Evolutionary conservation across 2,113 vertebrate genomes (phyloP).

Genomic region (Poicephalus meyeri): DNA sequence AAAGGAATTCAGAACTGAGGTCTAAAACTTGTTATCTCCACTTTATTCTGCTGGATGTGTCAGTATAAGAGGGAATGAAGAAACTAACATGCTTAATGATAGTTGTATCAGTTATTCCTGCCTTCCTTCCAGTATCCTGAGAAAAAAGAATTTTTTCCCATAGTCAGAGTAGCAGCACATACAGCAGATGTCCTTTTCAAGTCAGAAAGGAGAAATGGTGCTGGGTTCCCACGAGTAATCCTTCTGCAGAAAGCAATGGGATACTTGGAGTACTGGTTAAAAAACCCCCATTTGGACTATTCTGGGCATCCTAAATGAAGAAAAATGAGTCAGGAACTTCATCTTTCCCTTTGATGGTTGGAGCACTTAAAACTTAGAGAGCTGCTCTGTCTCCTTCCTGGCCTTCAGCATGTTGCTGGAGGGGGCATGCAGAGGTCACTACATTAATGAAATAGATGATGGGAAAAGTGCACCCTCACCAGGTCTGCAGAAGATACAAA

Average conservation of each 20-base stretch:
- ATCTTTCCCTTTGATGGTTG: background rate
- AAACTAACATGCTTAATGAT: background rate
- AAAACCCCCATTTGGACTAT: background rate
- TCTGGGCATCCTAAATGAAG: background rate
- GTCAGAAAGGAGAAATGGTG: background rate
- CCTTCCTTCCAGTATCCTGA: background rate
- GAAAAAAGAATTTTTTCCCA: background rate
- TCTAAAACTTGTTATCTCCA: background rate
- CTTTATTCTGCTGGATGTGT: background rate
- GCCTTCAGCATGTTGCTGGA: background rate
- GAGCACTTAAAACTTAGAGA: background rate
- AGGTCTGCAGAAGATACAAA: background rate
- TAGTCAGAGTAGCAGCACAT: background rate
- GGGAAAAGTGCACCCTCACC: background rate
- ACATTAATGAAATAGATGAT: background rate
- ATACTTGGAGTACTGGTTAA: background rate
- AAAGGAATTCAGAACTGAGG: background rate
- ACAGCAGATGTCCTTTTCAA: background rate
- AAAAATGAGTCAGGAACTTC: background rate
- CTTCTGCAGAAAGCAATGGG: background rate
- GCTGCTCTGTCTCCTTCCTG: background rate
- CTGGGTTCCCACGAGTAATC: background rate
- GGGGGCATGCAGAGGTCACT: too few relatives aligned
- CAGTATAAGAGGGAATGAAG: background rate
- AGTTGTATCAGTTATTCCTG: background rate